phyloP scores from a whole-genome alignment of 2,113 vertebrate genomes.

The Corythornis vintsioides region DNA sequence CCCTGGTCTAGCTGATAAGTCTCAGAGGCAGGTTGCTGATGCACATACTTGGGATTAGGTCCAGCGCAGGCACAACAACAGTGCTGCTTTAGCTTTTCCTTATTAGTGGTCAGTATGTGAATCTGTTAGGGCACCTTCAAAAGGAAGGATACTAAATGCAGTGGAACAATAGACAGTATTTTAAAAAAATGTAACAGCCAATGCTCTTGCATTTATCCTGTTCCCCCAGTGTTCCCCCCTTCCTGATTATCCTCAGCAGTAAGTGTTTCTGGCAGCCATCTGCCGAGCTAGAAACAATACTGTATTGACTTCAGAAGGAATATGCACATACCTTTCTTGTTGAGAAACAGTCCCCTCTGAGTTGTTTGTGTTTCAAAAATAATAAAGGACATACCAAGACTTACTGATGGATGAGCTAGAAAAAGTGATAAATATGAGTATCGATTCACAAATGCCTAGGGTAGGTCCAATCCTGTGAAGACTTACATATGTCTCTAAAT shows the following conservation, averaged over 20 bases:
- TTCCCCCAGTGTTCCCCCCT: not conserved
- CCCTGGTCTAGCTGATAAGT: not conserved
- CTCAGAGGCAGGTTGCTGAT: not conserved
- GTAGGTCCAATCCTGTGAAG: not conserved
- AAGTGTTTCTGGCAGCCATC: not conserved
- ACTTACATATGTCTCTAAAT: not conserved
- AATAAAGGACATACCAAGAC: not conserved
- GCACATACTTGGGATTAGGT: not conserved
- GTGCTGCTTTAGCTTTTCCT: not conserved
- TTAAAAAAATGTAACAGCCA: not conserved
- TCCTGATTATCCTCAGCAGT: not conserved
- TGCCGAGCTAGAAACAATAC: not conserved
- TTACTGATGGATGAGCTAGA: not conserved
- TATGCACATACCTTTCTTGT: not conserved
- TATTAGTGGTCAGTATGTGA: not conserved
- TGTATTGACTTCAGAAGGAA: not conserved
- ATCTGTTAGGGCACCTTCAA: not conserved
- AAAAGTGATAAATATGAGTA: not conserved
- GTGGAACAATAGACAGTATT: not conserved
- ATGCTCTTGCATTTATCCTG: not conserved
- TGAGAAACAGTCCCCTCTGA: not conserved
- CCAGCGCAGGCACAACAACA: not conserved
- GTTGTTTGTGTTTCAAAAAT: conserved; percentile 13
- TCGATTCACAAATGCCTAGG: not conserved
- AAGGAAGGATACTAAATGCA: not conserved